Evolutionary conservation across 2,113 vertebrate genomes (phyloP), one percentile per base, ranked within the genome.

Genomic region (Serinus canaria): DNA sequence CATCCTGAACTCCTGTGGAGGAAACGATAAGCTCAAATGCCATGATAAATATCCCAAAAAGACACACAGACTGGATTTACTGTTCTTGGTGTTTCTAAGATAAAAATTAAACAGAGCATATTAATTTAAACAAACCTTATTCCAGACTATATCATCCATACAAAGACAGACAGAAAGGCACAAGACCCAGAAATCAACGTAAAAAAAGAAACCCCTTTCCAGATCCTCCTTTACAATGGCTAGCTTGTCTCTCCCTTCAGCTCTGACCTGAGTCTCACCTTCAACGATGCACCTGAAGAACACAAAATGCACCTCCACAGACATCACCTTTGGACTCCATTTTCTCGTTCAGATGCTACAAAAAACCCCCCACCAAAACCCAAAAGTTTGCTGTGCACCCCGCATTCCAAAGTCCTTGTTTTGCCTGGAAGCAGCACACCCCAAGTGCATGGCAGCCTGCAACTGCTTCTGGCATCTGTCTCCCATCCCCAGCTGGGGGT

Each of bases 111-210:
- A 66, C 68, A 82, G 37, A 75, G 7, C 11, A 4, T 50, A 73
- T 87, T 94, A 85, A 94, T 79, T 96, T 92, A 93, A 90, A 93
- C 66, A 81, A 91, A 78, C 23, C 83, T 93, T 62, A 82, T 90
- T 93, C 69, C 83, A 87, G 75, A 68, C 25, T 89, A 91, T 6
- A 22, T 75, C 49, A 53, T 89, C 69, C 46, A 46, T 88, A 92
- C 56, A 91, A 87, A 89, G 39, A 23, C 52, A 76, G 64, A 94
- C 8, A 72, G 55, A 88, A 86, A 24, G 82, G 43, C 68, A 78
- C 24, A 89, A 67, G 53, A 35, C 27, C 22, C 67, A 84, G 62
- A n/a, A 82, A 74, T 53, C 13, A 82, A 91, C 10, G 35, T 15
- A 39, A 46, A 77, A 66, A 56, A 75, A 35, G 13, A 58, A 76